These are phyloP conservation scores for Aurelia sp. DNA, from an alignment of 30 jellyfish, hydroid and myxozoan species.

Conservation along the genomic window DNA sequence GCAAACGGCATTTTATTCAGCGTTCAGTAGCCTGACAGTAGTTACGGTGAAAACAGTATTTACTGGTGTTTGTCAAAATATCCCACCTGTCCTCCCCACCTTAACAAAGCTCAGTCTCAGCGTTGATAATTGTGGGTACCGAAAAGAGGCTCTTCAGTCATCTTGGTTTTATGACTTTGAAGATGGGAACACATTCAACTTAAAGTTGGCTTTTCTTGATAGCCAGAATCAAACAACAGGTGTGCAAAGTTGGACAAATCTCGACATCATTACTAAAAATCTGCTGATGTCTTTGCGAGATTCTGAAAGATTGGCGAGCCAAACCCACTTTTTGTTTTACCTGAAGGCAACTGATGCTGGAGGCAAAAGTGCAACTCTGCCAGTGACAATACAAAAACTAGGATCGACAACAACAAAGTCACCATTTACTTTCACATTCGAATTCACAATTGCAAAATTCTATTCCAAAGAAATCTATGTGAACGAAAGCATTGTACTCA, in stretches of 20 bases:
- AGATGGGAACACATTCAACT: conserved; percentile 79
- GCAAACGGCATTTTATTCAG: conserved; percentile 48
- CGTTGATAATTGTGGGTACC: conserved; percentile 68
- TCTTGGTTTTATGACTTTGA: conserved; percentile 84
- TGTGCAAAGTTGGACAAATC: conserved; percentile 63
- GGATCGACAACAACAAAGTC: conserved; percentile 29
- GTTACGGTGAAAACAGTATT: conserved; percentile 67
- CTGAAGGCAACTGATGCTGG: conserved; percentile 75
- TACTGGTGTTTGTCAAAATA: conserved; percentile 73
- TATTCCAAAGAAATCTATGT: conserved; percentile 22
- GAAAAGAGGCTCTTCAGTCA: conserved; percentile 25
- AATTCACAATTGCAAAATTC: neutral
- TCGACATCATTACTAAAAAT: conserved; percentile 15
- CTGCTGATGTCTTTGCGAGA: conserved; percentile 62
- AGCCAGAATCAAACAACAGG: conserved; percentile 33
- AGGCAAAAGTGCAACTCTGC: conserved; percentile 65
- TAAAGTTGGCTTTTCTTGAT: conserved; percentile 31
- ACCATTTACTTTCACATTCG: conserved; percentile 79
- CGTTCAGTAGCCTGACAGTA: conserved; percentile 68
- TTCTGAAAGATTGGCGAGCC: conserved; percentile 18
- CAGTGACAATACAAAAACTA: conserved; percentile 16
- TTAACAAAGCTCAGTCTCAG: conserved; percentile 24
- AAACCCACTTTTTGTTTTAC: conserved; percentile 31
- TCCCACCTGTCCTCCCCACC: conserved; percentile 76
- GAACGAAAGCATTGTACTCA: conserved; percentile 37